Evolutionary conservation across 1,140 invertebrate species (phyloP).

Genomic region (Hermetia illucens): DNA sequence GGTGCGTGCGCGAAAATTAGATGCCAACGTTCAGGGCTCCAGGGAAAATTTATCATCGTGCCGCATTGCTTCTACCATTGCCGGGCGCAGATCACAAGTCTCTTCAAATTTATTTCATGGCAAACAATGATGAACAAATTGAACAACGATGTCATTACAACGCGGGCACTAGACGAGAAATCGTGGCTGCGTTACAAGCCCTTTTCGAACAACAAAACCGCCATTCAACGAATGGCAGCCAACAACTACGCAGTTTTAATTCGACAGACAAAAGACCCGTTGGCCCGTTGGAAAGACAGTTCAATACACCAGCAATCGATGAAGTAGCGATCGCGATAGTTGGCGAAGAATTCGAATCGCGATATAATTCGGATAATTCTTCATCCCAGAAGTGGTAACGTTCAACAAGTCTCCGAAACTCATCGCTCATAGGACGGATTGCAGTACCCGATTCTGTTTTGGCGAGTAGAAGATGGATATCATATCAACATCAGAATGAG

Average conservation of each 20-base stretch:
- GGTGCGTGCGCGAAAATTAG: conserved; percentile 24
- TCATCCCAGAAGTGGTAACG: background rate
- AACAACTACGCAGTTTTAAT: conserved; percentile 21
- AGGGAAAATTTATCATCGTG: conserved; percentile 33
- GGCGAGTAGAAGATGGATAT: conserved; percentile 28
- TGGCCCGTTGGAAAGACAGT: conserved; percentile 25
- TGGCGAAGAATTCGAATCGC: no score
- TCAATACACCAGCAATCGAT: conserved; percentile 27
- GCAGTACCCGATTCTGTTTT: conserved; percentile 31
- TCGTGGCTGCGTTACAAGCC: conserved; percentile 26
- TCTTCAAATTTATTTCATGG: conserved; percentile 29
- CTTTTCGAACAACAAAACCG: conserved; percentile 6
- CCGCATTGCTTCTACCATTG: conserved; percentile 20
- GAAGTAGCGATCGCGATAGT: conserved; percentile 28
- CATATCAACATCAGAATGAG: conserved; percentile 15
- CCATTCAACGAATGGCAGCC: no score
- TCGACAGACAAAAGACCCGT: conserved; percentile 21
- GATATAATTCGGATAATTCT: no score
- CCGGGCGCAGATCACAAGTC: conserved; percentile 18
- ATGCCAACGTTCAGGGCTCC: conserved; percentile 34
- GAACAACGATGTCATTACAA: conserved; percentile 24
- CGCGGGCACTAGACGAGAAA: conserved; percentile 24
- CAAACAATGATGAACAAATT: conserved; percentile 15
- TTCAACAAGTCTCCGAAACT: conserved; percentile 15
- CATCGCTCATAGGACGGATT: conserved; percentile 26